phyloP scores from a whole-genome alignment of 2,113 vertebrate species.

The Thalassarche chlororhynchos region DNA sequence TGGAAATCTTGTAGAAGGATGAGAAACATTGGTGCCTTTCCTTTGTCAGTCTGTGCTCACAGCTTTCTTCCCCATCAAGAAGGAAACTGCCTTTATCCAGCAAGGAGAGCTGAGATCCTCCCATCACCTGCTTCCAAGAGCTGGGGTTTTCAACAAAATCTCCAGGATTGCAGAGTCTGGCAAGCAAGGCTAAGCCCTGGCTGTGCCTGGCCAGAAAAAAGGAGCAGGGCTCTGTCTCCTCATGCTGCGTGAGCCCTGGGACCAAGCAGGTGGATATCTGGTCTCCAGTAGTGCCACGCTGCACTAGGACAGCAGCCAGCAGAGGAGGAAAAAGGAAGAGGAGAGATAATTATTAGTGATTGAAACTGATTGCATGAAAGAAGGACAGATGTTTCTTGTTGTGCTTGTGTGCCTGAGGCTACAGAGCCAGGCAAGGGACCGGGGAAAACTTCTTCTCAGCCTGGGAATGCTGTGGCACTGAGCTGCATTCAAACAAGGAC shows the following conservation, averaged over 20 bases:
- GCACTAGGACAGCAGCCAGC: slow-evolving; percentile 37
- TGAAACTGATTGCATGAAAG: slow-evolving; percentile 65
- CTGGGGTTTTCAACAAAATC: neutral
- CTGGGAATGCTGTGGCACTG: neutral
- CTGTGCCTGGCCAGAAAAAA: neutral
- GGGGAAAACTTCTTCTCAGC: slow-evolving; percentile 8
- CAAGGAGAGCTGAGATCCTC: neutral
- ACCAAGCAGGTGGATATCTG: neutral
- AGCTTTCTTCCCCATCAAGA: neutral
- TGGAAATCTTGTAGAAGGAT: neutral
- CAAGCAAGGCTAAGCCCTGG: neutral
- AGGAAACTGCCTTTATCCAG: neutral
- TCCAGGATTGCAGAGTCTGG: neutral
- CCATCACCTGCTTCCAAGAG: neutral
- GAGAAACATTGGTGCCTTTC: neutral
- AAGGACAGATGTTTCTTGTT: slow-evolving; percentile 65
- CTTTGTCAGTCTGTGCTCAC: neutral
- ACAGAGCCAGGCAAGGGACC: neutral
- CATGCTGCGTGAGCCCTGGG: rapidly evolving
- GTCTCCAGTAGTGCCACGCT: neutral
- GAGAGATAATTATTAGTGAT: slow-evolving; percentile 67
- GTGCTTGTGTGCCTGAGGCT: slow-evolving; percentile 53
- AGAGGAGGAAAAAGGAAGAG: slow-evolving; percentile 22
- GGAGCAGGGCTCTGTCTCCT: neutral
- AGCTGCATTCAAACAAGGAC: neutral